Evolutionary conservation across 2,113 vertebrate species (phyloP), one percentile per base, ranked within the genome.

Genomic region (Rhombomys opimus): DNA sequence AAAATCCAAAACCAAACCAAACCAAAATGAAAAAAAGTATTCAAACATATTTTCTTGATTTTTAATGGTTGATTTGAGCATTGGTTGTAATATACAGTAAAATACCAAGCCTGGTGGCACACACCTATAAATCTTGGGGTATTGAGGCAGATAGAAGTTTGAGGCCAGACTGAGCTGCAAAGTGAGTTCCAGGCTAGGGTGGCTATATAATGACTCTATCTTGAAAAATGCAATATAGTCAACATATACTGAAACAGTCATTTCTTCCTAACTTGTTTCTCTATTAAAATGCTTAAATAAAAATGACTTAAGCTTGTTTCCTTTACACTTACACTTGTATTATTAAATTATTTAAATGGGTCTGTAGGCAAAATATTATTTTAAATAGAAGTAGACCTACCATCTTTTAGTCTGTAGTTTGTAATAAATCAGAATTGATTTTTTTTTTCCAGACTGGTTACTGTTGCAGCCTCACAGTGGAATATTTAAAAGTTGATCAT

Each of bases 331-430:
- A 46, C 90, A 72, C 15, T 32, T 87, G 18, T 7, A 65, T 15
- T 89, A 32, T 35, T 80, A 32, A 80, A 80, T 87, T 92, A 38
- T 68, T 94, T 81, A 35, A 41, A 35, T 11, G n/a, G n/a, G 9
- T 82, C 25, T 77, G 17, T 25, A 84, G 59, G 57, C 93, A 93
- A 63, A 91, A 87, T 70, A 50, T 38, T 70, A 46, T 14, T 96
- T 75, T 89, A 46, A 89, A 73, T 86, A 75, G 12, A 41, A n/a
- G 27, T 85, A 72, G 54, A 50, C 67, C 22, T 93, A 18, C 35
- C 15, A 86, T 70, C 41, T 86, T 87, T 50, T 90, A 88, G 23
- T 77, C 35, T 86, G 0, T 50, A 86, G 59, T 96, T 95, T 91
- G 59, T 80, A n/a, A 85, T 90, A 63, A 61, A 91, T 76, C 50